Evolutionary conservation across 2,797 vertebrate species (phyloP).

Genomic region (Thalassophryne amazonica): DNA sequence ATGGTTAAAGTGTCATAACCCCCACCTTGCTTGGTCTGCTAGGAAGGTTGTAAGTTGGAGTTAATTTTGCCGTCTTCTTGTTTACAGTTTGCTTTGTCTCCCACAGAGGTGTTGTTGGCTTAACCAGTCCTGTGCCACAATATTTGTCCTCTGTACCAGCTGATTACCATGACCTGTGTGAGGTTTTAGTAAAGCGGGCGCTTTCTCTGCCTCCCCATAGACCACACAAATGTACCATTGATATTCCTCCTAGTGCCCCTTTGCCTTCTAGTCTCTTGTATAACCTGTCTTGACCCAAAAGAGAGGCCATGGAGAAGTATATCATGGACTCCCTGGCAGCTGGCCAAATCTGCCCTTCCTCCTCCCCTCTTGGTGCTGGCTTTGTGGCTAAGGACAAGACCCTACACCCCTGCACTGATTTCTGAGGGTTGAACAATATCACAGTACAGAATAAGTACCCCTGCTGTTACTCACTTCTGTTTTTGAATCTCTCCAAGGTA

Average conservation of each 20-base stretch:
- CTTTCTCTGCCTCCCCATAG: background rate
- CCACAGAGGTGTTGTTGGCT: background rate
- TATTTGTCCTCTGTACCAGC: background rate
- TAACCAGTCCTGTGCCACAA: no score
- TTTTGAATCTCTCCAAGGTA: no score
- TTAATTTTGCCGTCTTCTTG: background rate
- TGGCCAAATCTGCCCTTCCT: background rate
- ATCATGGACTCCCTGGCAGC: background rate
- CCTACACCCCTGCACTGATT: background rate
- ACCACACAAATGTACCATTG: background rate
- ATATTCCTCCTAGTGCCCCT: background rate
- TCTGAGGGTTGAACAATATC: background rate
- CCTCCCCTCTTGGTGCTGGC: background rate
- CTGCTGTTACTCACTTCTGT: background rate
- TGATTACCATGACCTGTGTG: background rate
- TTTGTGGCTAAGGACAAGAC: no score
- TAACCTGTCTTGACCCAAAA: background rate
- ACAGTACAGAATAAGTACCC: background rate
- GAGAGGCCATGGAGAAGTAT: background rate
- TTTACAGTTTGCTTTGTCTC: no score
- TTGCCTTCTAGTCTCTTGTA: background rate
- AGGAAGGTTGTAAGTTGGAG: background rate
- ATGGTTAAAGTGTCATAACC: background rate
- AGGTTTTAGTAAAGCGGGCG: background rate
- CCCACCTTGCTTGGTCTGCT: background rate